phyloP scores from a whole-genome alignment of 1,140 invertebrate genomes.

The Polypedilum vanderplanki region DNA sequence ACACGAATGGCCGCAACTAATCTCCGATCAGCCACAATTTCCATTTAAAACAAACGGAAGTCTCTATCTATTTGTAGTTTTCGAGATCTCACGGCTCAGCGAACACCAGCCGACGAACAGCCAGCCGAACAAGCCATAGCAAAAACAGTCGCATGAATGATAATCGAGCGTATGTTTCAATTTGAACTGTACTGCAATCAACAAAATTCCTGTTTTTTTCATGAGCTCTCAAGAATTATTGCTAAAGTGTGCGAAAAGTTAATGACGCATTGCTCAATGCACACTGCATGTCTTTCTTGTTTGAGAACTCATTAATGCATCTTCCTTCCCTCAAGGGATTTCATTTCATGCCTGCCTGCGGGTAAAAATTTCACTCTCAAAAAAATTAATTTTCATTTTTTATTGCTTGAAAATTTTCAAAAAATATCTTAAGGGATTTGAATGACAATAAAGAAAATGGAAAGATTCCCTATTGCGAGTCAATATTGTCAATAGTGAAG shows the following conservation, averaged over 20 bases:
- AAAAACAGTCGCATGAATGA: neutral
- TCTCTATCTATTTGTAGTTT: too few relatives aligned
- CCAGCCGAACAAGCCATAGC: too few relatives aligned
- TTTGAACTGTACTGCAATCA: neutral
- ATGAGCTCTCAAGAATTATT: neutral
- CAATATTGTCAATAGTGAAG: too few relatives aligned
- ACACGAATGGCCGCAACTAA: too few relatives aligned
- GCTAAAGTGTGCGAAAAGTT: constrained; percentile 24
- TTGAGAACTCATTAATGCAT: neutral
- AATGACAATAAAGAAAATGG: neutral
- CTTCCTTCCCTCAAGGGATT: neutral
- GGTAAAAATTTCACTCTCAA: neutral
- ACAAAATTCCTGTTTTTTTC: too few relatives aligned
- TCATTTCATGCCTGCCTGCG: neutral
- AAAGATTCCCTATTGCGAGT: too few relatives aligned
- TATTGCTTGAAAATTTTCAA: neutral
- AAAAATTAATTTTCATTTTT: constrained; percentile 12
- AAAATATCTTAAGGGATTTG: constrained; percentile 17
- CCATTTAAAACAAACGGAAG: too few relatives aligned
- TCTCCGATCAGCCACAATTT: too few relatives aligned
- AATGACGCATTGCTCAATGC: constrained; percentile 7
- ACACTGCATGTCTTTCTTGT: constrained; percentile 10
- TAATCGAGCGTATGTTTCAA: constrained; percentile 17
- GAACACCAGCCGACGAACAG: too few relatives aligned
- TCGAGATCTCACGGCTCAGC: too few relatives aligned